phyloP scores from a whole-genome alignment of 1,140 invertebrate genomes.

The Ceratosolen solmsi region DNA sequence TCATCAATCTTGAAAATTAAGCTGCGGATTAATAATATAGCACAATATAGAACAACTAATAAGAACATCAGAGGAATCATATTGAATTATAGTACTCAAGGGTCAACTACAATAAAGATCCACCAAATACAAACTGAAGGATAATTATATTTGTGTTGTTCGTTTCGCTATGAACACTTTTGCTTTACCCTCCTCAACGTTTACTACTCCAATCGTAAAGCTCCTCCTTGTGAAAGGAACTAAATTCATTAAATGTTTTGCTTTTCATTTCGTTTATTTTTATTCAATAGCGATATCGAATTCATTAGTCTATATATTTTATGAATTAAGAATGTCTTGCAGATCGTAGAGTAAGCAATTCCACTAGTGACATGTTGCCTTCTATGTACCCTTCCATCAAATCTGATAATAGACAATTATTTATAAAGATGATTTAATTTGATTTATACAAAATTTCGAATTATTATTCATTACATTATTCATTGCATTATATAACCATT shows the following conservation, averaged over 20 bases:
- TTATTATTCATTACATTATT: too few species aligned
- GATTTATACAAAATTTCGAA: too few species aligned
- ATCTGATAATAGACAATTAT: too few species aligned
- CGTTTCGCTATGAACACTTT: too few species aligned
- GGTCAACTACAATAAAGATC: not conserved
- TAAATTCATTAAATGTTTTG: conserved; percentile 45
- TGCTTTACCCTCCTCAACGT: not conserved
- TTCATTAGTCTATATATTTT: not conserved
- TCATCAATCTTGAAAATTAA: too few species aligned
- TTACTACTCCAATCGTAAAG: not conserved
- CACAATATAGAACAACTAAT: not conserved
- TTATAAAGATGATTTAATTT: too few species aligned
- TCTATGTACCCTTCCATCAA: too few species aligned
- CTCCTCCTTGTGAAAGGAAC: conserved; percentile 5
- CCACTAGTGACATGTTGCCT: too few species aligned
- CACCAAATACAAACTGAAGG: conserved; percentile 12
- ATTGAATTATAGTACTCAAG: not conserved
- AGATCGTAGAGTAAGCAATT: too few species aligned
- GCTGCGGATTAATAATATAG: too few species aligned
- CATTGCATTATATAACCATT: too few species aligned
- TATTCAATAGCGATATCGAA: not conserved
- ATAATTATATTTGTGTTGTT: too few species aligned
- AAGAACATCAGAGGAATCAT: not conserved
- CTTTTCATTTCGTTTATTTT: conserved; percentile 17
- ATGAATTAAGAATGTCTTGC: not conserved